Conservation (phyloP, 92 coral and sea anemone genomes). For the Parazoanthus darwini region DNA sequence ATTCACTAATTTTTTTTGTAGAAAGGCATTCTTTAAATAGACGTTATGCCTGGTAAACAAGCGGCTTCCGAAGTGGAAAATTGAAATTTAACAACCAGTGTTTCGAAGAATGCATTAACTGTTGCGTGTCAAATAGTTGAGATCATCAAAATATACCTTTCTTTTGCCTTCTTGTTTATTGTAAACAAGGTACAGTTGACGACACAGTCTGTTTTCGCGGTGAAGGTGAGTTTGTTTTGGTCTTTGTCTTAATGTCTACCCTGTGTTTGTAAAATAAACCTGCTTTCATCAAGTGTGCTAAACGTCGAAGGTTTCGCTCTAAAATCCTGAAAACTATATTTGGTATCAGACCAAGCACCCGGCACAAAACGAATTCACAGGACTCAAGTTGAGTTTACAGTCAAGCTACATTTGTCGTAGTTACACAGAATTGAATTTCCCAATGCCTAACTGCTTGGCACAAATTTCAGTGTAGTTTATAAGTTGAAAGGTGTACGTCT, state of each 20-base stretch:
- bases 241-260: not conserved
- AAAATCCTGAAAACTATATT: not conserved
- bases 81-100: not conserved
- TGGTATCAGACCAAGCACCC: too few species aligned
- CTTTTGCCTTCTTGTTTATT: not conserved
- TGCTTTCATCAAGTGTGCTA: not conserved
- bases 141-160: conserved; percentile 7
- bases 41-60: not conserved
- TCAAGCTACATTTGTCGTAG: not conserved
- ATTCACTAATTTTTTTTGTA: not conserved
- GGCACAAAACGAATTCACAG: too few species aligned
- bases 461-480: not conserved
- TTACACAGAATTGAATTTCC: not conserved
- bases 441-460: not conserved
- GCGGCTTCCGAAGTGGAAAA: conserved; percentile 17
- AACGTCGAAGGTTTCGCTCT: not conserved
- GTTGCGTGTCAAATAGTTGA: conserved; percentile 15
- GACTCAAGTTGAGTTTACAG: too few species aligned
- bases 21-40: not conserved
- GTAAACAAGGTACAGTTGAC: not conserved
- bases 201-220: not conserved
- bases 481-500: too few species aligned
- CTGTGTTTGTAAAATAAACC: not conserved
- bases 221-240: not conserved
- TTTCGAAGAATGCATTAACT: not conserved